phyloP scores from a whole-genome alignment of 2,797 vertebrate genomes.

The Gallinago solitaria region DNA sequence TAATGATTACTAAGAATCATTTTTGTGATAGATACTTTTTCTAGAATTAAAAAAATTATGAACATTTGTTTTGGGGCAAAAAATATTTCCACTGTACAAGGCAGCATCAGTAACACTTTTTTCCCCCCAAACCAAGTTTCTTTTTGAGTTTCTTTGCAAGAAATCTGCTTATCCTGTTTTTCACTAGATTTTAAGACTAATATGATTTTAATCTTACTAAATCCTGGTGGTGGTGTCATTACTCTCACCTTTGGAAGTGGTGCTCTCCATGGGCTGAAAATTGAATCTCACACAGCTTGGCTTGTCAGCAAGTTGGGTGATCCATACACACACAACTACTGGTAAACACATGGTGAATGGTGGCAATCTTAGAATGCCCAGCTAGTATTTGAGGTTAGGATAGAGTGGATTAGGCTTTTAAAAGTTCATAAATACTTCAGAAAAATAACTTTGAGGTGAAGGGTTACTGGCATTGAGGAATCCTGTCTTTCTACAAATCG shows the following conservation, averaged over 20 bases:
- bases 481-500: neutral
- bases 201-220: neutral
- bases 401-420: neutral
- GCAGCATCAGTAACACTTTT: neutral
- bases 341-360: neutral
- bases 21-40: neutral
- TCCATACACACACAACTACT: neutral
- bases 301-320: neutral
- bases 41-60: neutral
- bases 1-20: neutral
- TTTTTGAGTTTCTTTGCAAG: neutral
- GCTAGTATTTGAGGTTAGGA: neutral
- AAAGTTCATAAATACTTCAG: neutral
- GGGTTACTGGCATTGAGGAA: neutral
- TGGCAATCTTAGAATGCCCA: neutral
- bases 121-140: rapidly evolving
- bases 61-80: neutral
- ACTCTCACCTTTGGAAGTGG: neutral
- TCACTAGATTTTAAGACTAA: neutral
- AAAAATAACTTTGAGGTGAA: neutral
- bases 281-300: neutral
- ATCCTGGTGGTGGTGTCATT: neutral
- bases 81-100: neutral
- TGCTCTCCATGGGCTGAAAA: neutral
- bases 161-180: neutral